Evolutionary conservation across 2,113 vertebrate species (phyloP), one percentile per base, ranked within the genome.

Genomic region (Melanotaenia duboulayi): DNA sequence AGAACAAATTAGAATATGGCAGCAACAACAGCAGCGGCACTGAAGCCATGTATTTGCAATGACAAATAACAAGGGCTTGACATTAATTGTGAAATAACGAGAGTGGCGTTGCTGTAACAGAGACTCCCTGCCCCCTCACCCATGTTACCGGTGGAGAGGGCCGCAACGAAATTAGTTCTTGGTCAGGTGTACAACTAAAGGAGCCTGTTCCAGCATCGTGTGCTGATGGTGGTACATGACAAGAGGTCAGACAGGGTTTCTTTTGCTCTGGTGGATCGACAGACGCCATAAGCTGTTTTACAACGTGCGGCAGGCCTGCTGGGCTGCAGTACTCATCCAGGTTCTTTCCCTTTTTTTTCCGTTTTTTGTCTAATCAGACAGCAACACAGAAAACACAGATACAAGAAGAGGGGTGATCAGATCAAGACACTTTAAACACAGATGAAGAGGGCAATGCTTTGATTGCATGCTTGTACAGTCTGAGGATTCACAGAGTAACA

Each of bases 41-140:
- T 13, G 35, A n/a, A 71, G 88, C 82, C 83, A 28, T 90, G 90
- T 92, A 87, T 91, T 92, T 87, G 86, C 87, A 77, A 85, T 92
- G 90, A 90, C 92, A 92, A 92, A 94, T 92, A 92, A 91, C 90
- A 88, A 90, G 91, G 92, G 73, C 90, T 86, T 91, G 93, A 93
- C 93, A 92, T 94, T 93, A 90, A 93, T 94, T 93, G 92, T 93
- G 89, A 92, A 92, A 90, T 93, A 93, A 93, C 91, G 82, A 91
- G 91, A 88, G 84, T 76, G 70, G 71, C 55, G 81, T 85, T 82
- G 92, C 84, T 80, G 82, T 79, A 77, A 87, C 88, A 86, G 71
- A 80, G 79, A 81, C 86, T 84, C 82, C 48, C 65, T 78, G 73
- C 87, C 89, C 91, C 80, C 68, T 80, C 74, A 57, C 78, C 86